A percentile compares a stretch with the other conserved stretches of the same genome.
Evolutionary conservation across 35 echinoderm and acorn worm genomes (phyloP).

Genomic region (Ptychodera flava): DNA sequence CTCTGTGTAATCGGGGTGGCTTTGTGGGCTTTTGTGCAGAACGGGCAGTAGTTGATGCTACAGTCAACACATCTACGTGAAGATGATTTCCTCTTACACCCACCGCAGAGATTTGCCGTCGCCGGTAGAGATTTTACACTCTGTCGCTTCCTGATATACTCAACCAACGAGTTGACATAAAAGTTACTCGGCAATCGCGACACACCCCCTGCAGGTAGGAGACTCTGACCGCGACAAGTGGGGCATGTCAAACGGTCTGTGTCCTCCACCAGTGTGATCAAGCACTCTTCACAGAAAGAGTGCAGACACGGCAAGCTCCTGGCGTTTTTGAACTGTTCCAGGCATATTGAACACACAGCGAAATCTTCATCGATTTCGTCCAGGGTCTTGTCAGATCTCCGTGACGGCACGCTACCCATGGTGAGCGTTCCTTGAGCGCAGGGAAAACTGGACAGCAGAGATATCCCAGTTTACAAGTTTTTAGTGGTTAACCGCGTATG

Average conservation of each 20-base stretch:
- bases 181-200: constrained; percentile 69
- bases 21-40: constrained; percentile 76
- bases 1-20: constrained; percentile 30
- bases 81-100: constrained; percentile 60
- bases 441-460: too few relatives aligned
- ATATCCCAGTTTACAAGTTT: too few relatives aligned
- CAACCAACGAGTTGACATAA: constrained; percentile 91
- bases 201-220: constrained; percentile 48
- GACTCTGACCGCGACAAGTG: constrained; percentile 64
- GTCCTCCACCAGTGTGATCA: too few relatives aligned
- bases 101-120: constrained; percentile 61
- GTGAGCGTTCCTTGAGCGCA: too few relatives aligned
- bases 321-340: constrained; percentile 80
- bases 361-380: constrained; percentile 86
- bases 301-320: too few relatives aligned
- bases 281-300: too few relatives aligned
- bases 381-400: too few relatives aligned
- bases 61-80: constrained; percentile 76
- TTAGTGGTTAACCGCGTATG: too few relatives aligned
- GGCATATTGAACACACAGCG: constrained; percentile 78
- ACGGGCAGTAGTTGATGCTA: constrained; percentile 61
- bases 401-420: too few relatives aligned
- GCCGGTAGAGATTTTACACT: constrained; percentile 22
- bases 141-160: constrained; percentile 69
- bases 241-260: too few relatives aligned